phyloP scores from a whole-genome alignment of 2,888 invertebrate species.

The Lottia scabra region DNA sequence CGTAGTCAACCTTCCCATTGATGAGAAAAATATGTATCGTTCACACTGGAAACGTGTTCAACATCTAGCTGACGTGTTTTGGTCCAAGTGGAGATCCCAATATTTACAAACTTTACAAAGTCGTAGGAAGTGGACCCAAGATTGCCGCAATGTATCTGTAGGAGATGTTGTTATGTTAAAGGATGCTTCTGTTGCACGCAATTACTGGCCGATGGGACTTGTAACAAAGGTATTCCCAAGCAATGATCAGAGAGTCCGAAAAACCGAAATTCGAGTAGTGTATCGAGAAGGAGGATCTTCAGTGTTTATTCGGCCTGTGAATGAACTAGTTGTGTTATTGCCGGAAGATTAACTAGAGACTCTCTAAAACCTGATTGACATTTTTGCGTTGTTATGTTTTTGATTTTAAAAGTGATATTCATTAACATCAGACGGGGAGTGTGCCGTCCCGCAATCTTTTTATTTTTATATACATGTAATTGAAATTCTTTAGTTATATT shows the following conservation, averaged over 20 bases:
- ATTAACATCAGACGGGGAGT: too few relatives aligned
- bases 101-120: slow-evolving; percentile 16
- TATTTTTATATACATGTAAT: too few relatives aligned
- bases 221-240: slow-evolving; percentile 20
- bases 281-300: slow-evolving; percentile 15
- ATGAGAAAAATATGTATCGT: slow-evolving; percentile 24
- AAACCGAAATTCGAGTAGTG: slow-evolving; percentile 19
- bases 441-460: too few relatives aligned
- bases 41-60: slow-evolving; percentile 33
- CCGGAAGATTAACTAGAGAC: too few relatives aligned
- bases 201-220: slow-evolving; percentile 30
- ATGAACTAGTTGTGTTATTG: slow-evolving; percentile 15
- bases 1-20: background rate
- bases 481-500: too few relatives aligned
- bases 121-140: slow-evolving; percentile 13
- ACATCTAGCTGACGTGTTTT: slow-evolving; percentile 29
- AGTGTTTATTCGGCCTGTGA: slow-evolving; percentile 18
- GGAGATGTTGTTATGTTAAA: slow-evolving; percentile 28
- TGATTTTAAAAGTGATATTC: too few relatives aligned
- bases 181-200: slow-evolving; percentile 15
- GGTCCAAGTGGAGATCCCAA: slow-evolving; percentile 25
- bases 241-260: slow-evolving; percentile 21
- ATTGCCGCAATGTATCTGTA: slow-evolving; percentile 7
- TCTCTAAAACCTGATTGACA: background rate
- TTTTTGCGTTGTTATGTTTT: too few relatives aligned